Conservation (phyloP, 2,888 invertebrate species). For the Kuschelorhynchus macadamiae region DNA sequence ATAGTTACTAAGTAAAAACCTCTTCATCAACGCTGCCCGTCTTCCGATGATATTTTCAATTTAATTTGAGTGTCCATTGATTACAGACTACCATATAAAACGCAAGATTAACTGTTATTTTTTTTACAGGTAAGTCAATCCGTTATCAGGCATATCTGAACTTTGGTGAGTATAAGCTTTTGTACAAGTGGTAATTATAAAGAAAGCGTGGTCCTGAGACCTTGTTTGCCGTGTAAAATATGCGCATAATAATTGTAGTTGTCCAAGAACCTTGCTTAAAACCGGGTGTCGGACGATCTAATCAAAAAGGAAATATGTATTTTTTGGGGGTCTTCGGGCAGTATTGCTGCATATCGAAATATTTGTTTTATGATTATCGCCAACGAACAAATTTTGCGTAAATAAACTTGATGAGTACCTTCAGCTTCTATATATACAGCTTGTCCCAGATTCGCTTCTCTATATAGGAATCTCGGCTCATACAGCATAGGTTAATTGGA, state of each 20-base stretch:
- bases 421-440: no score
- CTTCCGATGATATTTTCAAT: neutral
- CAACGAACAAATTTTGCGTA: no score
- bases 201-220: constrained; percentile 17
- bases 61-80: constrained; percentile 19
- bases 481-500: no score
- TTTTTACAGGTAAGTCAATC: constrained; percentile 17
- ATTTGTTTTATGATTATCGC: no score
- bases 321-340: no score
- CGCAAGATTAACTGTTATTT: constrained; percentile 12
- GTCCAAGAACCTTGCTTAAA: neutral
- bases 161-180: constrained; percentile 25
- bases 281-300: constrained; percentile 14
- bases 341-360: no score
- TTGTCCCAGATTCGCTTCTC: no score
- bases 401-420: no score
- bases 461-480: no score
- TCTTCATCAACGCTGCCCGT: neutral
- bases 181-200: constrained; percentile 23
- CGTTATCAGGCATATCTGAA: constrained; percentile 17
- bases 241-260: constrained; percentile 4
- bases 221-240: constrained; percentile 11
- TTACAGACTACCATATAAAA: constrained; percentile 14
- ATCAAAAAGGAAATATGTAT: neutral
- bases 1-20: no score